Evolutionary conservation across 2,888 invertebrate genomes (phyloP).

Genomic region (Rhopalosiphum nymphaeae): DNA sequence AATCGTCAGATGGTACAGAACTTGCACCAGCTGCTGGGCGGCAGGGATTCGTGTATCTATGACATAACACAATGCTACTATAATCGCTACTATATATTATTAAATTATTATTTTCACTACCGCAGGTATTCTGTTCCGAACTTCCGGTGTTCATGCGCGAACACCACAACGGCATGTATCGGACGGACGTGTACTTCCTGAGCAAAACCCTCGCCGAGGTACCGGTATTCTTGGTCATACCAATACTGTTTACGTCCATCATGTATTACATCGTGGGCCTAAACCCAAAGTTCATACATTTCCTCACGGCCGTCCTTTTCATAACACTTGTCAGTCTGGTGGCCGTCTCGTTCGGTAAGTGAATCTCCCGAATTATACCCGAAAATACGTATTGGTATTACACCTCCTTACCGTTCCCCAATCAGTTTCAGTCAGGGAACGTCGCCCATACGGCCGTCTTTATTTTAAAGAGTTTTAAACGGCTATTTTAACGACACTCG

Average conservation of each 20-base stretch:
- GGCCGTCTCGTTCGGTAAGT: slow-evolving; percentile 87
- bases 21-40: not conserved
- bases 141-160: slow-evolving; percentile 90
- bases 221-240: slow-evolving; percentile 87
- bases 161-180: slow-evolving; percentile 90
- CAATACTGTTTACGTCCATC: slow-evolving; percentile 84
- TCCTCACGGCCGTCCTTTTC: slow-evolving; percentile 79
- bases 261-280: slow-evolving; percentile 92
- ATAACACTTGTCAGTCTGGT: slow-evolving; percentile 89
- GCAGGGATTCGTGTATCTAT: not conserved
- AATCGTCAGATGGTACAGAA: not conserved
- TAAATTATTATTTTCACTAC: slow-evolving; percentile 57
- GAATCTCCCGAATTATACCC: not conserved
- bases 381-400: not conserved
- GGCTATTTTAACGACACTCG: not conserved
- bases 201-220: slow-evolving; percentile 91
- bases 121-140: slow-evolving; percentile 89
- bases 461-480: not conserved
- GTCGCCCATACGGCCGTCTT: not conserved
- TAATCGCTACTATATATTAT: not conserved
- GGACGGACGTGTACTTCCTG: slow-evolving; percentile 90
- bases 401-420: not conserved
- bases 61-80: not conserved
- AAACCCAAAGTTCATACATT: slow-evolving; percentile 80
- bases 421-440: not conserved